phyloP scores from a whole-genome alignment of 2,888 invertebrate genomes.

The Bhutanitis thaidina region DNA sequence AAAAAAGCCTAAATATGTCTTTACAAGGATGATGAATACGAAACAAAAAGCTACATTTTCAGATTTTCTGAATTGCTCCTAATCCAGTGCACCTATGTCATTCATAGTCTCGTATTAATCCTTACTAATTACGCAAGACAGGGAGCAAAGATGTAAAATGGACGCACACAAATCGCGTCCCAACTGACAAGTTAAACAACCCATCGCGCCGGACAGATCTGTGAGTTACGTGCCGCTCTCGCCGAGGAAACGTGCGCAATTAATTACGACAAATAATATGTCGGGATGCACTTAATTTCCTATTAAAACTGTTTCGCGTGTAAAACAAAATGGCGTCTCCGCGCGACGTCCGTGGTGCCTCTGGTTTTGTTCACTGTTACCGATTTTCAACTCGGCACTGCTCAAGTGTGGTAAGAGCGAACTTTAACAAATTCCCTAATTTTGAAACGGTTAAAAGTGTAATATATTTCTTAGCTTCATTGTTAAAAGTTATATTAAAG shows the following conservation, averaged over 20 bases:
- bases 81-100: conserved; percentile 63
- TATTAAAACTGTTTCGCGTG: conserved; percentile 61
- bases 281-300: conserved; percentile 72
- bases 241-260: conserved; percentile 67
- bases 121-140: conserved; percentile 75
- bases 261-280: conserved; percentile 73
- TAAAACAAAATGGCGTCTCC: conserved; percentile 44
- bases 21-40: no score
- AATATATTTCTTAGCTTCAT: no score
- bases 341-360: conserved; percentile 13
- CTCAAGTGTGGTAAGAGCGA: no score
- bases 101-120: conserved; percentile 72
- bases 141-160: conserved; percentile 74
- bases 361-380: no score
- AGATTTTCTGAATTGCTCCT: conserved; percentile 43
- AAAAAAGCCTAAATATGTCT: no score
- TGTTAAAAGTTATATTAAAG: no score
- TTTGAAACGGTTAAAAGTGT: no score
- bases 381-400: no score
- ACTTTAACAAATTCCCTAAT: no score
- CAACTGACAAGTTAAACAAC: conserved; percentile 73
- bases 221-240: conserved; percentile 66
- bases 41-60: conserved; percentile 4
- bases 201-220: conserved; percentile 71
- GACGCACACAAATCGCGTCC: conserved; percentile 73